Evolutionary conservation across 1,140 invertebrate genomes (phyloP).

Genomic region (Zaprionus lachaisei): DNA sequence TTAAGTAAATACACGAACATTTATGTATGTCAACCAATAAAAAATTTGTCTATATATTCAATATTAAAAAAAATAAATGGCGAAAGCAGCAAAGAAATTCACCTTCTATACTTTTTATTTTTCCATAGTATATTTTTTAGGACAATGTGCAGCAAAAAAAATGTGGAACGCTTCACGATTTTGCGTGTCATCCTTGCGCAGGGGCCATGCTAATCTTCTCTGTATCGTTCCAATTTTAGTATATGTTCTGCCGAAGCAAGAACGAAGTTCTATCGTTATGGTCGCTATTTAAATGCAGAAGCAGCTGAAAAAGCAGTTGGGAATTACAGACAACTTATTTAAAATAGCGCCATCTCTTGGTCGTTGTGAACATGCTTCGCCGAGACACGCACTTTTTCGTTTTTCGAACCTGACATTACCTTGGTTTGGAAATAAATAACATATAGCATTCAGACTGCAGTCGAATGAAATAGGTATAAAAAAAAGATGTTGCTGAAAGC

Average conservation of each 20-base stretch:
- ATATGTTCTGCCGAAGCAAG: conserved; percentile 91
- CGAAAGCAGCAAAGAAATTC: conserved; percentile 51
- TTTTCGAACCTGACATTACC: too few relatives aligned
- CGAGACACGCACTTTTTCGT: neutral
- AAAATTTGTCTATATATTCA: conserved; percentile 63
- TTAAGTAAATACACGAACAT: conserved; percentile 43
- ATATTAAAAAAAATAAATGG: conserved; percentile 65
- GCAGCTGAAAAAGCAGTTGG: conserved; percentile 11
- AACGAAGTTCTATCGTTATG: conserved; percentile 74
- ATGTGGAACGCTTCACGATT: conserved; percentile 95
- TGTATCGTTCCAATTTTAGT: conserved; percentile 95
- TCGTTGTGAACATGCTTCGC: neutral
- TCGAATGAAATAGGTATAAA: too few relatives aligned
- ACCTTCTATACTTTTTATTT: neutral
- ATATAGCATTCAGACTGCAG: too few relatives aligned
- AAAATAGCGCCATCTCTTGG: conserved; percentile 26
- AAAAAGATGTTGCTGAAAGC: too few relatives aligned
- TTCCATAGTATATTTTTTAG: neutral
- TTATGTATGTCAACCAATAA: conserved; percentile 43
- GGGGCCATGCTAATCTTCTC: conserved; percentile 97
- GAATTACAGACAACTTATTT: conserved; percentile 37
- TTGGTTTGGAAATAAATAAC: too few relatives aligned
- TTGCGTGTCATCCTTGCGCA: conserved; percentile 96
- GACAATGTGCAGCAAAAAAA: conserved; percentile 85
- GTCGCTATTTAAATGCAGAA: conserved; percentile 19